Base-by-base conservation (phyloP, 2,797 vertebrate genomes). In the Epinephelus awoara region DNA sequence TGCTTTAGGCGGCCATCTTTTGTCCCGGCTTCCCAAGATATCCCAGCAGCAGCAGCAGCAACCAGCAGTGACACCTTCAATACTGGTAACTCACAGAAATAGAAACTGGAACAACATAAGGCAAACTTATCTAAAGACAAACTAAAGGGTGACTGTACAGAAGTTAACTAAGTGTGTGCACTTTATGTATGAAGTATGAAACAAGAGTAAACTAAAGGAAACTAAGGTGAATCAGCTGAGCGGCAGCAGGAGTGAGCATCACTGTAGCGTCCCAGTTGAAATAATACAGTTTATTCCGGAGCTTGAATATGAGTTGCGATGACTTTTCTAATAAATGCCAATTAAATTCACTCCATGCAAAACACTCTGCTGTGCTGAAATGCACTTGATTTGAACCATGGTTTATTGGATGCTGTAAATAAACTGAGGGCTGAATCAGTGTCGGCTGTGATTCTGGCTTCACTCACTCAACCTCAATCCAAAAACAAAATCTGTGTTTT, bases 401-500 rank as follows among this genome's bases (percentile, higher is more conserved):
- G 3, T 25, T 58, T 47, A 4, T 34, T 7, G 7, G 11, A 47
- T 62, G 65, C 55, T 67, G 63, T 71, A 77, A 82, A 76, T 64
- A 63, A 72, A 76, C 49, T 70, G 38, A 38, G 5, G 14, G 15
- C 47, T 71, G 38, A 59, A 29, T 74, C 19, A 27, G 23, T 62
- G 51, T 63, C 18, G 11, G 42, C 52, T 38, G 3, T 46, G 58
- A 56, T 72, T 80, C 64, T 82, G 62, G 73, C 57, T 61, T 59
- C 5, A 49, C 29, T 40, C 23, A 3, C 71, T 73, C 51, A 57
- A 57, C 56, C 65, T 52, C 47, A 6, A n/a, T 76, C 70, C 63
- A 44, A 64, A 63, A 72, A 63, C 40, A 61, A 65, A 58, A 51
- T 44, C 17, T 29, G 47, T 80, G 77, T 59, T 84, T 71, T 57